Evolutionary conservation across 1,140 invertebrate genomes (phyloP).

Genomic region (Pinna nobilis): DNA sequence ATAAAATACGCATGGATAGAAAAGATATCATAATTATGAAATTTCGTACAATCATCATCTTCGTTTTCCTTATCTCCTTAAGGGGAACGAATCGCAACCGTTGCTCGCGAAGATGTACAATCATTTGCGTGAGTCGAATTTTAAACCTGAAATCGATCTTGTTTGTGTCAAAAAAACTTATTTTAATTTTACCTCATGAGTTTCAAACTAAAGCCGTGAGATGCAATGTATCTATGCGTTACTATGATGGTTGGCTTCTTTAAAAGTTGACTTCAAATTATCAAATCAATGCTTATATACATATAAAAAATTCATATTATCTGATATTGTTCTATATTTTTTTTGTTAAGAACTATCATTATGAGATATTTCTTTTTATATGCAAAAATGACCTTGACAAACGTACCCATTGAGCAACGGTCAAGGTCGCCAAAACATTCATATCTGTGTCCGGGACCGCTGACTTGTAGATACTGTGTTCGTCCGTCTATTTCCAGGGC

Average conservation of each 20-base stretch:
- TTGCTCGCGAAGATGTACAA: background rate
- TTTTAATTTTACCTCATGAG: too few relatives aligned
- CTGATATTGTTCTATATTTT: background rate
- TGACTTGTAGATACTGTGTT: conserved; percentile 59
- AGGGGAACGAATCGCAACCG: background rate
- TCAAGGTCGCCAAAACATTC: conserved; percentile 72
- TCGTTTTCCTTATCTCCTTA: background rate
- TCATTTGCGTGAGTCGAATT: background rate
- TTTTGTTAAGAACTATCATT: background rate
- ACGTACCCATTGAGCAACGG: conserved; percentile 63
- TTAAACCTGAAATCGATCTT: too few relatives aligned
- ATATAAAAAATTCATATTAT: background rate
- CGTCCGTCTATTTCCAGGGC: conserved; percentile 61
- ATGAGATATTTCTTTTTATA: background rate
- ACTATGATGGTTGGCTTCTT: background rate
- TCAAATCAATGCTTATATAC: background rate
- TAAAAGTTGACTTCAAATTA: background rate
- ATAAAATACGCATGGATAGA: background rate
- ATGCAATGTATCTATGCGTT: background rate
- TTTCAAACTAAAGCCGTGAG: too few relatives aligned
- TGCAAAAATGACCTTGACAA: background rate
- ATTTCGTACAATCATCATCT: background rate
- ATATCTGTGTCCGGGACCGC: conserved; percentile 64
- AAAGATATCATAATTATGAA: background rate
- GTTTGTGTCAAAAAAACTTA: too few relatives aligned